Evolutionary conservation across 2,113 vertebrate genomes (phyloP).

Genomic region (Pelecanus crispus): DNA sequence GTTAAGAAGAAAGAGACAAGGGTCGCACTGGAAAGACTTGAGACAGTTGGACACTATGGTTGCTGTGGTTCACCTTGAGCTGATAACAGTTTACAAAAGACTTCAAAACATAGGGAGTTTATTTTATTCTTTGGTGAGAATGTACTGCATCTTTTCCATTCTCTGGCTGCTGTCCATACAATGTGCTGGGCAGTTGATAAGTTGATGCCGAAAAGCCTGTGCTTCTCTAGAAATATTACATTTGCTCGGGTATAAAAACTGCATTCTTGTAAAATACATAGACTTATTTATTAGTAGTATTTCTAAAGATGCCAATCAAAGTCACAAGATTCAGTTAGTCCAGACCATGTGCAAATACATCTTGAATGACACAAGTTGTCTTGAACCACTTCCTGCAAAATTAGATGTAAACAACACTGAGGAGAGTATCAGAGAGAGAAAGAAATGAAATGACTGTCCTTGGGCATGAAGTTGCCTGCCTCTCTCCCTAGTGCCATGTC

Average conservation of each 20-base stretch:
- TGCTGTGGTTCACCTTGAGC: neutral
- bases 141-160: neutral
- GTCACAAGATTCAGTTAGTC: neutral
- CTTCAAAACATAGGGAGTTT: neutral
- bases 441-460: neutral
- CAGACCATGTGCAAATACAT: neutral
- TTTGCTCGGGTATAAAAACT: neutral
- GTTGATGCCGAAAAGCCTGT: neutral
- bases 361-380: neutral
- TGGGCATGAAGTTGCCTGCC: neutral
- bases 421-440: neutral
- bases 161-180: neutral
- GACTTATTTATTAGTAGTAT: neutral
- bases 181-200: neutral
- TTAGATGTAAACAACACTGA: neutral
- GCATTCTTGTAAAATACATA: neutral
- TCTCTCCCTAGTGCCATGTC: neutral
- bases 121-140: neutral
- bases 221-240: neutral
- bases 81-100: neutral
- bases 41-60: accelerated
- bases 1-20: neutral
- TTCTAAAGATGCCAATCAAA: neutral
- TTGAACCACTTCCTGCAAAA: neutral
- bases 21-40: neutral